A percentile compares a stretch with the other conserved stretches of the same genome.
phyloP scores from a whole-genome alignment of 1,140 invertebrate species.

The Cydia splendana region DNA sequence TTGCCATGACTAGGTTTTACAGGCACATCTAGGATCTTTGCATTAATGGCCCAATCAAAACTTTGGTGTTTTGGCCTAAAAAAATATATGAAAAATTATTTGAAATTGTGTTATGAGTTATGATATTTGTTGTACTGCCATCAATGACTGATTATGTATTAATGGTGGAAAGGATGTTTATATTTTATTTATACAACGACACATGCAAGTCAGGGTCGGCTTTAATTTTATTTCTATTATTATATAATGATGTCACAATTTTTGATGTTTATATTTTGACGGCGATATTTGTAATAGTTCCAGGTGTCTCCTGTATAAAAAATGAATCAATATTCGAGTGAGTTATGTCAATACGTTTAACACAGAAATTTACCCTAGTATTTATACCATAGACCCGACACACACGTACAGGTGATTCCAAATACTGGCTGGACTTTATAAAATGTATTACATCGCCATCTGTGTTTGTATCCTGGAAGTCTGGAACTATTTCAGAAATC shows the following conservation, averaged over 20 bases:
- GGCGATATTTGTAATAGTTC: not conserved
- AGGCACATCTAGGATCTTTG: not conserved
- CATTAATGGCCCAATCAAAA: not conserved
- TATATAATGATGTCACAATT: not conserved
- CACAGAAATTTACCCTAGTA: too few species aligned
- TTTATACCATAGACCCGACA: not conserved
- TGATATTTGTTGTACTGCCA: too few species aligned
- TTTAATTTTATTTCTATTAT: not conserved
- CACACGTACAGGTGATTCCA: not conserved
- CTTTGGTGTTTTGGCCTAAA: not conserved
- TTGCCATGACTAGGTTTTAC: too few species aligned
- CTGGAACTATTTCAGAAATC: not conserved
- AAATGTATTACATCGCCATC: not conserved
- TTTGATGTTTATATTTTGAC: not conserved
- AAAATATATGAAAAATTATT: too few species aligned
- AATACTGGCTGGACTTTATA: not conserved
- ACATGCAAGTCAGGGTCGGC: not conserved
- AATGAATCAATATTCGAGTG: not conserved
- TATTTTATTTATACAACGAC: not conserved
- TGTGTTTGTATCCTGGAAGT: not conserved
- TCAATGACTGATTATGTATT: constrained; percentile 1
- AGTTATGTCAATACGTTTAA: not conserved
- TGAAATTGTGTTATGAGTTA: too few species aligned
- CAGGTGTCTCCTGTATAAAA: not conserved
- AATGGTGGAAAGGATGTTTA: not conserved